Evolutionary conservation across 1,140 invertebrate species (phyloP), one percentile per base, ranked within the genome.

Genomic region (Polypedilum pembai): DNA sequence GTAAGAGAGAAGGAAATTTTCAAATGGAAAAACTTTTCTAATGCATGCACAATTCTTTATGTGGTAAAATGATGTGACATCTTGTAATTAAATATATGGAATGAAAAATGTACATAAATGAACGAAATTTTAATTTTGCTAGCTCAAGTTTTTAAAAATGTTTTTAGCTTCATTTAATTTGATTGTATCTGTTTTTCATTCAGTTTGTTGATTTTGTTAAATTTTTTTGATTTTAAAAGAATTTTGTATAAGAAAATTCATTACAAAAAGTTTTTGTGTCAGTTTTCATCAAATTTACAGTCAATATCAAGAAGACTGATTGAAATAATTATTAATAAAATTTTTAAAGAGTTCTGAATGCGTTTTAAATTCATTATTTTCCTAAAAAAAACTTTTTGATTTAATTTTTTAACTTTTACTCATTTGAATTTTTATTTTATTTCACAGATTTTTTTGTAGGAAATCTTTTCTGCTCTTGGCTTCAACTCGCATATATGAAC

Each of bases 51-150:
- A 33, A 33, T 56, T 56, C 45, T 56, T 56, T 56, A 56, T 56
- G 45, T 56, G 45, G 45, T 56, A 56, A 56, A 56, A 56, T 56
- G 45, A 56, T 56, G 45, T 56, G 45, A 56, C 45, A 56, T 56
- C 12, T 56, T 56, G 45, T 56, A 56, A 56, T 56, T 56, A 56
- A 56, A 56, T 56, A 56, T 56, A 56, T 56, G 45, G 45, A 12
- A 56, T 12, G 45, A 12, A 15, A 56, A 56, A 56, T 56, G 45
- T 56, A n/a, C 45, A 56, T 56, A 56, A 15, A n/a, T 15, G 4
- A 12, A 12, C 8, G 15, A 45, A 45, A 56, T 4, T 56, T n/a
- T n/a, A n/a, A n/a, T 56, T 45, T 15, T n/a, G 45, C 45, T 56
- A 4, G 45, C 0, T n/a, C 12, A 15, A 56, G n/a, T 15, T 8